Conservation (phyloP, 2,797 vertebrate genomes). For the Liasis olivaceus region DNA sequence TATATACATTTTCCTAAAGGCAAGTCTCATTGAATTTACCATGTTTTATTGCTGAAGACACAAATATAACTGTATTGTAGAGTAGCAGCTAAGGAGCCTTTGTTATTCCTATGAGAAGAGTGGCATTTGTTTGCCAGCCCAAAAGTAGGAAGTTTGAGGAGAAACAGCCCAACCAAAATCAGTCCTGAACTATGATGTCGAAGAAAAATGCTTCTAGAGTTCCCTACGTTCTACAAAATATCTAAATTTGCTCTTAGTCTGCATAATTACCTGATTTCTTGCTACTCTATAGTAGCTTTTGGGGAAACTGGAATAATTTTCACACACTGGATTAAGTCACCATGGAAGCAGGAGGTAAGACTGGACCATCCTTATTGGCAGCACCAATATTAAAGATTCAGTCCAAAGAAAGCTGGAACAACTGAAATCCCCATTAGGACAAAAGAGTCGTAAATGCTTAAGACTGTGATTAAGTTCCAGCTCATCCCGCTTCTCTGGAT, state of each 20-base stretch:
- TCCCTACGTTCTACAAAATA: neutral
- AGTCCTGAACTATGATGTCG: neutral
- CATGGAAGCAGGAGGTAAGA: conserved; percentile 2
- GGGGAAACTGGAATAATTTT: neutral
- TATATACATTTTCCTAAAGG: neutral
- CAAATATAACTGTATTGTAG: neutral
- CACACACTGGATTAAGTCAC: neutral
- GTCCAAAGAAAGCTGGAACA: neutral
- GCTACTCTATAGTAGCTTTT: neutral
- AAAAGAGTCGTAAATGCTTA: neutral
- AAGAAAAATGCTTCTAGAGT: neutral
- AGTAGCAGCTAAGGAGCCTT: neutral
- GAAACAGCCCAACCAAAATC: neutral
- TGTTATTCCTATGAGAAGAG: neutral
- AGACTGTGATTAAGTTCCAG: neutral
- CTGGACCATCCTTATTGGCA: neutral
- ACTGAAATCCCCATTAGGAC: neutral
- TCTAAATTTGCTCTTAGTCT: neutral
- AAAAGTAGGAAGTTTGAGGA: neutral
- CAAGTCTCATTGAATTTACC: neutral
- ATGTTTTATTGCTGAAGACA: neutral
- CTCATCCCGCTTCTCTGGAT: neutral
- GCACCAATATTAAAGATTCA: neutral
- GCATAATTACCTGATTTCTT: neutral
- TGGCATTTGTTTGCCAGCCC: neutral